phyloP scores from a whole-genome alignment of 2,888 invertebrate genomes.

The Pristionchus japonicus region DNA sequence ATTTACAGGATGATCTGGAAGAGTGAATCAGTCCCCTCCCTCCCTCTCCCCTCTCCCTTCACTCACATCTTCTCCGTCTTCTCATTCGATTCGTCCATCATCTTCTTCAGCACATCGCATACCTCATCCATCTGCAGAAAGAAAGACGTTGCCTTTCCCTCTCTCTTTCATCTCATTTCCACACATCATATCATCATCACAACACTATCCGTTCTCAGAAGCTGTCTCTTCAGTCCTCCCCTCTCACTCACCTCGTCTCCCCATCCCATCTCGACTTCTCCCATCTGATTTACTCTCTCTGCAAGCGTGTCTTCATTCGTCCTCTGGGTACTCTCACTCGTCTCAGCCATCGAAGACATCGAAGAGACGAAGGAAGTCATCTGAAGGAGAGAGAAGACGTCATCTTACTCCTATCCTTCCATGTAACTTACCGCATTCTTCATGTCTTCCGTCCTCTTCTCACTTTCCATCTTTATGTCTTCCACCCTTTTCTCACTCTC shows the following conservation, averaged over 20 bases:
- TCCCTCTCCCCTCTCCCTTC: too few species aligned
- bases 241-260: neutral
- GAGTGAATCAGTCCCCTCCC: neutral
- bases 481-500: neutral
- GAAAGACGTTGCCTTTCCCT: neutral
- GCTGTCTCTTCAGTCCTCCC: too few species aligned
- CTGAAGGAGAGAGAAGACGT: neutral
- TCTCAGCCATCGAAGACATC: neutral
- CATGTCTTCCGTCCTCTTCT: neutral
- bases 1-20: neutral
- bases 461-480: neutral
- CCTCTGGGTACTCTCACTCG: neutral
- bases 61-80: conserved; percentile 23
- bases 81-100: neutral
- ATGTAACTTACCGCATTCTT: neutral
- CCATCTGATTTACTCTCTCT: neutral
- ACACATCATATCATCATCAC: too few species aligned
- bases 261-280: conserved; percentile 19
- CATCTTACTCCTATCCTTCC: neutral
- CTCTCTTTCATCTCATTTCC: too few species aligned
- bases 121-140: neutral
- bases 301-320: neutral
- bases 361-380: neutral
- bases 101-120: neutral
- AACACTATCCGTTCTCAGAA: too few species aligned